These are phyloP conservation scores for Hydrochoerus hydrochaeris DNA, from an alignment of 2,113 vertebrate species.

Conservation along the genomic window DNA sequence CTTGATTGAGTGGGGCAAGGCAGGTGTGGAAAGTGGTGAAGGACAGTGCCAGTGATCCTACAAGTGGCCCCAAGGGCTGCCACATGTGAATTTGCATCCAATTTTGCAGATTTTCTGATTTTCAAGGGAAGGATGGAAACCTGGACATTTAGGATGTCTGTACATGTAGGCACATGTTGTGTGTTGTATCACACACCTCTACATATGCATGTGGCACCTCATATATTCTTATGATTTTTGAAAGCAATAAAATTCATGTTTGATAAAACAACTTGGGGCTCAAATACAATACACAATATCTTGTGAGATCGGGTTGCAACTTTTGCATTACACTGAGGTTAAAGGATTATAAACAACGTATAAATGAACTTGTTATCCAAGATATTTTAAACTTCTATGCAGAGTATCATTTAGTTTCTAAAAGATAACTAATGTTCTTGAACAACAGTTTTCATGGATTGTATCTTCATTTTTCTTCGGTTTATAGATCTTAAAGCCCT, in stretches of 20 bases:
- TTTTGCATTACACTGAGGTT: neutral
- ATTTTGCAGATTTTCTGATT: neutral
- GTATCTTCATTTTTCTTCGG: neutral
- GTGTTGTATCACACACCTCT: neutral
- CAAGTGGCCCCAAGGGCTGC: neutral
- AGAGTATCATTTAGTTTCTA: neutral
- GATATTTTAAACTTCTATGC: constrained; percentile 34
- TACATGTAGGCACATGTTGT: neutral
- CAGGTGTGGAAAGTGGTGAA: neutral
- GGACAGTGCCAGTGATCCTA: no score
- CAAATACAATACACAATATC: neutral
- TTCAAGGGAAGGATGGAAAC: neutral
- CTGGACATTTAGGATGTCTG: neutral
- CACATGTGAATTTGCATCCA: neutral
- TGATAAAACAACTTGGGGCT: neutral
- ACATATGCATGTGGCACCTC: neutral
- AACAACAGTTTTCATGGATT: neutral
- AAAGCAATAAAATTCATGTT: constrained; percentile 31
- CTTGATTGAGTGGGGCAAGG: neutral
- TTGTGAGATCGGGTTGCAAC: neutral
- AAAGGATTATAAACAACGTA: constrained; percentile 1
- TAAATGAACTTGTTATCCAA: constrained; percentile 14
- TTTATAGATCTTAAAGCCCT: neutral
- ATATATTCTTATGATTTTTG: neutral
- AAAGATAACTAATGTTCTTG: neutral